Evolutionary conservation across 2,888 invertebrate species (phyloP), one percentile per base, ranked within the genome.

Genomic region (Helicoverpa assulta): DNA sequence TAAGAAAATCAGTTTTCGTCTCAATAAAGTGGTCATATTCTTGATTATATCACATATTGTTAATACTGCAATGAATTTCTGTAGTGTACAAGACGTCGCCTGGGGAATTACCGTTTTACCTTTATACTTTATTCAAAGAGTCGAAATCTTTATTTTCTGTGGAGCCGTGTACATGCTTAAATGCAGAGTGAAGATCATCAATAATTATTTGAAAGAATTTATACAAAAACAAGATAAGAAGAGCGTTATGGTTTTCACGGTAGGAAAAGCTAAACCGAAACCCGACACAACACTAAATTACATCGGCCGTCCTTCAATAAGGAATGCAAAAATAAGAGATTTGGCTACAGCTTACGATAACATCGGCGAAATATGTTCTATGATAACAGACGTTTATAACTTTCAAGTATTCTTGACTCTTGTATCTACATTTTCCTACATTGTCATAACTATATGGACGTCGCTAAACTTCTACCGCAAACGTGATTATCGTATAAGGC

Each of bases 351-450:
- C 87, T 18, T 93, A 91, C 60, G 88, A 90, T 62, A 77, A 80
- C 2, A 88, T 93, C 43, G 93, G 93, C 0, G 88, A 88, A 43
- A 82, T 87, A 29, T 90, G 89, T 73, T 70, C 53, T 5, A 74
- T 88, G 67, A 85, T 93, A 33, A 93, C 92, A 61, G 73, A 87
- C 10, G 80, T 90, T 37, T 93, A 90, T 71, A 92, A 93, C 72
- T 91, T 90, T 21, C 90, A 91, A 76, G 90, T 93, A 19, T 90
- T 93, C 37, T 89, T 92, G 86, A 88, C 87, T 12, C 82, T 93
- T 1, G 83, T 91, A 2, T 89, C 89, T 18, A 89, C 92, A 2
- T 93, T 93, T 62, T 72, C 82, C 0, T 90, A 84, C 59, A 90
- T 91, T n/a, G 84, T 93, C 3, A 85, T 90, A 6, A 87, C 89